Percentiles rank a stretch among this genome's conserved stretches.
Conservation (phyloP, 2,797 vertebrate genomes). For the Taenioides sp. region DNA sequence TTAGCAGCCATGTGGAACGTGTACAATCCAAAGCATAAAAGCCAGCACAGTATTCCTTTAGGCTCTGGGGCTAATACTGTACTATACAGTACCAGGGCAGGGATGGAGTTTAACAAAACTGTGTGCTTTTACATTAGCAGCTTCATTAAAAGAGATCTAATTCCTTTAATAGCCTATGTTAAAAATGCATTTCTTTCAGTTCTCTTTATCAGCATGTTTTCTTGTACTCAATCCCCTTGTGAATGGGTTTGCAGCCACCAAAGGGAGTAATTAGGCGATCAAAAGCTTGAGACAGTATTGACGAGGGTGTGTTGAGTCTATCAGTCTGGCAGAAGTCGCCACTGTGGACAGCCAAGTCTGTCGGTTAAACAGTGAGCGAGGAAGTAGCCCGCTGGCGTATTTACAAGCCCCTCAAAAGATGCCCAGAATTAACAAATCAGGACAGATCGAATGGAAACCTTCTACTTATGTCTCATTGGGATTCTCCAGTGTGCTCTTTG, state of each 20-base stretch:
- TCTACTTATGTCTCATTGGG: conserved; percentile 56
- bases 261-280: conserved; percentile 65
- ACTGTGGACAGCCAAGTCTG: conserved; percentile 55
- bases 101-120: conserved; percentile 16
- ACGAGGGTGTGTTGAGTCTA: conserved; percentile 65
- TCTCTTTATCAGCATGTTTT: conserved; percentile 54
- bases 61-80: conserved; percentile 7
- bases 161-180: conserved; percentile 13
- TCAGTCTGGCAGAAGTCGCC: conserved; percentile 61
- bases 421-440: conserved; percentile 71
- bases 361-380: conserved; percentile 44
- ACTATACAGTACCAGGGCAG: background rate
- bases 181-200: conserved; percentile 43
- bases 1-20: conserved; percentile 8
- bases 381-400: conserved; percentile 55
- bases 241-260: conserved; percentile 52
- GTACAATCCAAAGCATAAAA: conserved; percentile 11
- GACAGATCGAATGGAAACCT: conserved; percentile 63
- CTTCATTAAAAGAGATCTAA: conserved; percentile 37
- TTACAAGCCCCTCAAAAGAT: conserved; percentile 64
- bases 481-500: conserved; percentile 40
- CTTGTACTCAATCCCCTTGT: conserved; percentile 30
- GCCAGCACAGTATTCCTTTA: conserved; percentile 29
- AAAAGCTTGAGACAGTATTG: conserved; percentile 70
- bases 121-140: conserved; percentile 27